These are phyloP conservation scores for Hycleus cichorii DNA, from an alignment of 1,140 invertebrate species.

Conservation along the genomic window DNA sequence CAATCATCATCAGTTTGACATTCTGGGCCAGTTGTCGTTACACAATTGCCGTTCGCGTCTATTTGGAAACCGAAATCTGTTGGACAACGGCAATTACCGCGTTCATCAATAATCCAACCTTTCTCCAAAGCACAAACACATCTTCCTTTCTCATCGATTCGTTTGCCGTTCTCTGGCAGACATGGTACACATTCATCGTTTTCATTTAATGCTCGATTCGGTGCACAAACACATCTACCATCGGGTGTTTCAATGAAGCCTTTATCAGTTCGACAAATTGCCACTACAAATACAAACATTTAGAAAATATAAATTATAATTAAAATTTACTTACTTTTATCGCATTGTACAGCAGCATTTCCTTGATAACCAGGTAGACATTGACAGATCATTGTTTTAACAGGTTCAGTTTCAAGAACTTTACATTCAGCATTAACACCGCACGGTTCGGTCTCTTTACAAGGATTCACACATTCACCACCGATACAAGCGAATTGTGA, in stretches of 20 bases:
- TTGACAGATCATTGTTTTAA: conserved; percentile 82
- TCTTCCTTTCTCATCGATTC: conserved; percentile 64
- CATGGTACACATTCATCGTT: conserved; percentile 71
- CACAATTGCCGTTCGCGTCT: conserved; percentile 58
- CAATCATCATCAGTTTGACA: conserved; percentile 72
- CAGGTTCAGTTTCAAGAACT: conserved; percentile 71
- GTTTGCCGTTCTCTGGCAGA: conserved; percentile 58
- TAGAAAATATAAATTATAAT: background rate
- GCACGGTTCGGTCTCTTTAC: conserved; percentile 69
- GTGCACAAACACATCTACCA: conserved; percentile 68
- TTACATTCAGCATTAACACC: conserved; percentile 72
- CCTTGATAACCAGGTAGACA: conserved; percentile 78
- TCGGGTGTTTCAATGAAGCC: conserved; percentile 61
- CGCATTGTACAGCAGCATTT: conserved; percentile 70
- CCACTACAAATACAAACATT: conserved; percentile 42
- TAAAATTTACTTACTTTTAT: conserved; percentile 50
- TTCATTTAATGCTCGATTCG: conserved; percentile 65
- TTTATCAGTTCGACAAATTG: conserved; percentile 60
- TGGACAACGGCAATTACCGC: conserved; percentile 72
- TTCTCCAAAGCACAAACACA: conserved; percentile 73
- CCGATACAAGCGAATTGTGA: conserved; percentile 74
- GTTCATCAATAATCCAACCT: conserved; percentile 65
- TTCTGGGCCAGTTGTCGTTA: conserved; percentile 48
- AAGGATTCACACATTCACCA: conserved; percentile 76
- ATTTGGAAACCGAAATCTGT: conserved; percentile 61